These are phyloP conservation scores for Drosophila neutralis DNA, from an alignment of 2,888 invertebrate genomes.

Conservation along the genomic window DNA sequence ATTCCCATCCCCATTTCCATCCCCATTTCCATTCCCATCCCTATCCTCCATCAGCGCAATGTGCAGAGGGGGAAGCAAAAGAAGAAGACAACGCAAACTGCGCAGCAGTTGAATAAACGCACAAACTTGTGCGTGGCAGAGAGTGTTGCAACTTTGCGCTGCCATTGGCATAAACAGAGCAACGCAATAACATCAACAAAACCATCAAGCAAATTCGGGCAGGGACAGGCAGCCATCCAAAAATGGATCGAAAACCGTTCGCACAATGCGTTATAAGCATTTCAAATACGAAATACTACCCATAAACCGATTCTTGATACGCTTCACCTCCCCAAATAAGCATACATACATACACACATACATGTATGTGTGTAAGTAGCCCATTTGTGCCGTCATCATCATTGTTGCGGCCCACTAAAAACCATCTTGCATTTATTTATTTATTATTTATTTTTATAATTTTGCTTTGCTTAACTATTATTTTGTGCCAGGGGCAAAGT, in stretches of 20 bases:
- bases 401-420: slow-evolving; percentile 47
- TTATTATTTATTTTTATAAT: slow-evolving; percentile 11
- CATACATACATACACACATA: neutral
- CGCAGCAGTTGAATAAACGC: slow-evolving; percentile 16
- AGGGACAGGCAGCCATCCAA: slow-evolving; percentile 13
- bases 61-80: neutral
- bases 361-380: slow-evolving; percentile 19
- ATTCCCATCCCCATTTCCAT: no score
- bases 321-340: slow-evolving; percentile 18
- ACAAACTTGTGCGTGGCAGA: neutral
- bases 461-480: slow-evolving; percentile 5
- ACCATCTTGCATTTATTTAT: slow-evolving; percentile 39
- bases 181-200: neutral
- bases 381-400: slow-evolving; percentile 48
- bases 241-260: slow-evolving; percentile 5
- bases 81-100: slow-evolving; percentile 6
- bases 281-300: slow-evolving; percentile 17
- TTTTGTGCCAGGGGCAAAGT: slow-evolving; percentile 15
- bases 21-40: no score
- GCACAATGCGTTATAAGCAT: slow-evolving; percentile 36
- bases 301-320: slow-evolving; percentile 18
- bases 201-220: slow-evolving; percentile 1
- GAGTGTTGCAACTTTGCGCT: neutral
- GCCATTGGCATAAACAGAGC: neutral
- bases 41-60: neutral